Evolutionary conservation across 2,113 vertebrate species (phyloP).

Genomic region (Neofelis nebulosa): DNA sequence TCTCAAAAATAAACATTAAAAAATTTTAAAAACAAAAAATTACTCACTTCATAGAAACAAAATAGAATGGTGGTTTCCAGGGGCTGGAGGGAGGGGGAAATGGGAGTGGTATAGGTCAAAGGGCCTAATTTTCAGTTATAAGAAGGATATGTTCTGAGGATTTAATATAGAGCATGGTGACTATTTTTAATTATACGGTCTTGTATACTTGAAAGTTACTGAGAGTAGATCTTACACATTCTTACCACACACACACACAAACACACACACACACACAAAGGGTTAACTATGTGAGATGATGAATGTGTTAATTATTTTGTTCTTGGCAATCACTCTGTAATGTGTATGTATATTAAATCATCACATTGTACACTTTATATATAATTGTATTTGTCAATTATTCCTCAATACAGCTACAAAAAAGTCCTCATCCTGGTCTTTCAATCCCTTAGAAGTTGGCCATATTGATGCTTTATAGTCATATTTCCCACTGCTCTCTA

Average conservation of each 20-base stretch:
- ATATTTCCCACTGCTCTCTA: neutral
- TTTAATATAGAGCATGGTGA: neutral
- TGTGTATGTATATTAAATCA: neutral
- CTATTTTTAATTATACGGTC: neutral
- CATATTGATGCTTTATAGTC: neutral
- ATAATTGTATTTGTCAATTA: neutral
- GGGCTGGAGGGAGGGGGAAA: neutral
- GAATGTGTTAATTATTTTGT: slow-evolving; percentile 2
- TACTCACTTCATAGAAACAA: neutral
- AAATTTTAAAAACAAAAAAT: too few relatives aligned
- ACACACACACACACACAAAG: neutral
- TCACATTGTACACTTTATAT: slow-evolving; percentile 20
- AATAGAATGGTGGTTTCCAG: neutral
- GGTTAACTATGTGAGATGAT: slow-evolving; percentile 9
- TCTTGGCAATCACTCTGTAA: neutral
- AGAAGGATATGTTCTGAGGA: neutral
- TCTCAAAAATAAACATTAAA: too few relatives aligned
- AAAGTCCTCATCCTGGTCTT: neutral
- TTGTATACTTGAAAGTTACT: neutral
- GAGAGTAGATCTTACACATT: neutral
- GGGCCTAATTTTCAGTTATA: neutral
- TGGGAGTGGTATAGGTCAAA: neutral
- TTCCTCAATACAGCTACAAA: neutral
- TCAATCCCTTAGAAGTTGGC: neutral
- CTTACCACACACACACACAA: neutral